A percentile compares a stretch with the other conserved stretches of the same genome.
phyloP scores from a whole-genome alignment of 2,113 vertebrate genomes.

The Rafetus swinhoei region DNA sequence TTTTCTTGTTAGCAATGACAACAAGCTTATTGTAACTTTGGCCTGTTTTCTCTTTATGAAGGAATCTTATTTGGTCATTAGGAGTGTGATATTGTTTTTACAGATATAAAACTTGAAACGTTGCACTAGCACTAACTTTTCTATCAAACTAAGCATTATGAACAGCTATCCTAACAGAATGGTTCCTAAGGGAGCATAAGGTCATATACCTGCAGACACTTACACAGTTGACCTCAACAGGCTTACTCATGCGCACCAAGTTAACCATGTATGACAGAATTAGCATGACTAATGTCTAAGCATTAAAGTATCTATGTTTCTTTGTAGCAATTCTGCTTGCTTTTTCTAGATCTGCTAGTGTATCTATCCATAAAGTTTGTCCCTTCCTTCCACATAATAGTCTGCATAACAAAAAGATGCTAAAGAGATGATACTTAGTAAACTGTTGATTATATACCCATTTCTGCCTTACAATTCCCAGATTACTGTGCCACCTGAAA shows the following conservation, averaged over 20 bases:
- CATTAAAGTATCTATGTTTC: not conserved
- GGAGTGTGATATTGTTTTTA: not conserved
- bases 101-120: not conserved
- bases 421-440: constrained; percentile 3
- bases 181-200: not conserved
- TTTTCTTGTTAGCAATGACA: not conserved
- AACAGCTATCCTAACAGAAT: not conserved
- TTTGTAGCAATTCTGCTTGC: not conserved
- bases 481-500: not conserved
- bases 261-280: not conserved
- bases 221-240: not conserved
- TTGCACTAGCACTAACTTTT: not conserved
- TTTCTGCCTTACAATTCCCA: not conserved
- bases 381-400: not conserved
- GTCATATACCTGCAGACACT: not conserved
- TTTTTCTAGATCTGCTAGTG: constrained; percentile 7
- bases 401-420: not conserved
- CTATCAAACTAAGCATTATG: not conserved
- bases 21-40: not conserved
- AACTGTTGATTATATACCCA: constrained; percentile 7
- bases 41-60: not conserved
- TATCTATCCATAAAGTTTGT: constrained; percentile 50
- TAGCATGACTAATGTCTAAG: not conserved
- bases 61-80: not conserved
- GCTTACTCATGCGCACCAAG: not conserved